These are phyloP conservation scores for Meandrina meandrites DNA, from an alignment of 92 coral and sea anemone genomes.

Conservation along the genomic window DNA sequence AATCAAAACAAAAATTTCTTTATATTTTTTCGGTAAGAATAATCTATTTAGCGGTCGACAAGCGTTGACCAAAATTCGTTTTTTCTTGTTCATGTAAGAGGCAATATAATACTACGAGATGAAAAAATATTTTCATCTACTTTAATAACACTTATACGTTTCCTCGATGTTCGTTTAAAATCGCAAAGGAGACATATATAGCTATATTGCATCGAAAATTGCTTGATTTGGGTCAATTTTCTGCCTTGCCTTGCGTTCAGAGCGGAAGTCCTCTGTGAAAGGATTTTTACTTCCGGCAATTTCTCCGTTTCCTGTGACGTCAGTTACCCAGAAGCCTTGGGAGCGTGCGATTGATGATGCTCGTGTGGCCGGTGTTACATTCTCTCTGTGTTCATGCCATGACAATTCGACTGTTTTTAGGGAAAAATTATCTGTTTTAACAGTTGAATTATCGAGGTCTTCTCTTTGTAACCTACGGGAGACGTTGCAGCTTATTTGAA, in stretches of 20 bases:
- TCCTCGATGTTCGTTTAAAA: background rate
- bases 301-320: slow-evolving; percentile 48
- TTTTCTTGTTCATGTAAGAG: background rate
- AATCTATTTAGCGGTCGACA: background rate
- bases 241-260: background rate
- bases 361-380: slow-evolving; percentile 78
- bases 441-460: slow-evolving; percentile 30
- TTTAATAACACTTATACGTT: background rate
- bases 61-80: background rate
- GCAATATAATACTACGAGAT: background rate
- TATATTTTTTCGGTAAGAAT: background rate
- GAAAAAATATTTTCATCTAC: background rate
- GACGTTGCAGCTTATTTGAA: slow-evolving; percentile 33
- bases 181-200: background rate
- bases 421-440: slow-evolving; percentile 60
- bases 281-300: slow-evolving; percentile 41
- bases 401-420: slow-evolving; percentile 63
- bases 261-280: slow-evolving; percentile 30
- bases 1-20: background rate
- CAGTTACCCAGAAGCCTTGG: slow-evolving; percentile 47
- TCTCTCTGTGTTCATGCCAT: slow-evolving; percentile 68
- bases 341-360: slow-evolving; percentile 51
- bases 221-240: background rate
- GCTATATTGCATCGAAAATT: background rate
- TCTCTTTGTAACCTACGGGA: slow-evolving; percentile 38